phyloP scores from a whole-genome alignment of 1,140 invertebrate genomes.

The Platorchestia sp. region DNA sequence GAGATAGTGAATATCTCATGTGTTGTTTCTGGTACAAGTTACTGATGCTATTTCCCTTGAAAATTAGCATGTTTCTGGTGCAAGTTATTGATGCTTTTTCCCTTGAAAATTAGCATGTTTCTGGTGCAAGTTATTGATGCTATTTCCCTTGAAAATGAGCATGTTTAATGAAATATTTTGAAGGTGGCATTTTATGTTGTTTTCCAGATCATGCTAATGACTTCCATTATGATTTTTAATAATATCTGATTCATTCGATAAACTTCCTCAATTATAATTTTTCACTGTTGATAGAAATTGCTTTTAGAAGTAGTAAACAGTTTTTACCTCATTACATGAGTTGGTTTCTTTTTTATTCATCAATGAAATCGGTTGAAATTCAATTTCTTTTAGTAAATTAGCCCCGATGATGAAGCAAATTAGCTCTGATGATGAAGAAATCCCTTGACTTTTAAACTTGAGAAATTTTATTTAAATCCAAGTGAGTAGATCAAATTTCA shows the following conservation, averaged over 20 bases:
- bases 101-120: background rate
- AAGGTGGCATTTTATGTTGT: background rate
- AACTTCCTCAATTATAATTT: background rate
- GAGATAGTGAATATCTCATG: background rate
- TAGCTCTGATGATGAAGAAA: background rate
- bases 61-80: background rate
- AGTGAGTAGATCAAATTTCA: background rate
- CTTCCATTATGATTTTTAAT: background rate
- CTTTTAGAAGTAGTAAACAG: background rate
- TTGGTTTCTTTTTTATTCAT: background rate
- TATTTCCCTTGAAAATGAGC: background rate
- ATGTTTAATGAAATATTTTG: background rate
- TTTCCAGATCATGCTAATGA: background rate
- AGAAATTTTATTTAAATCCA: background rate
- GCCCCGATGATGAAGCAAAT: background rate
- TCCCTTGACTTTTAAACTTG: background rate
- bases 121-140: background rate
- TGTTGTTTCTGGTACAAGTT: background rate
- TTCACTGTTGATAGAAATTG: background rate
- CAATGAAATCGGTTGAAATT: background rate
- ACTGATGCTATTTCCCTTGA: background rate
- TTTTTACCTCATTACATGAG: background rate
- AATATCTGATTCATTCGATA: background rate
- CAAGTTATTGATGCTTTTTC: background rate
- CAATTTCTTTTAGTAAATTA: background rate